phyloP scores from a whole-genome alignment of 2,113 vertebrate species.

The Australoheros scitulus region DNA sequence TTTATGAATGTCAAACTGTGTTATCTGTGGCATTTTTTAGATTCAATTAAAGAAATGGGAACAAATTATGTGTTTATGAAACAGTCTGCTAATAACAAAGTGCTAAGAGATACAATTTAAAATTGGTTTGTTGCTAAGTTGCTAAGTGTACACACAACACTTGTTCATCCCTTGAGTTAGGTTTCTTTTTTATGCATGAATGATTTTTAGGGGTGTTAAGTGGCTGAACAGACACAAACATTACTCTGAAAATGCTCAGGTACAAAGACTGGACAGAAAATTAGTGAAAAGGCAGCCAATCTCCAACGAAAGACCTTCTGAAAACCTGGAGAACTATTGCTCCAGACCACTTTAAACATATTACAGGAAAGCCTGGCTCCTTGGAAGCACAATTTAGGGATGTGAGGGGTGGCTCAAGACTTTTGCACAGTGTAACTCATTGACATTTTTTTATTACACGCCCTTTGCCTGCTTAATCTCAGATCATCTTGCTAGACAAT shows the following conservation, averaged over 20 bases:
- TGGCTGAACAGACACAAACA: neutral
- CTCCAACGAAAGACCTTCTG: neutral
- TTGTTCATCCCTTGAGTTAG: neutral
- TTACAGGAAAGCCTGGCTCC: neutral
- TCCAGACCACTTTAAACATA: neutral
- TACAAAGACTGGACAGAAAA: neutral
- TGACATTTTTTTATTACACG: neutral
- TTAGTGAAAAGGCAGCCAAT: neutral
- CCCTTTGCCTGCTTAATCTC: neutral
- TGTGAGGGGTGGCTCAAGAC: neutral
- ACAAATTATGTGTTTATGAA: too few relatives aligned
- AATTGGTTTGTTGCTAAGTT: too few relatives aligned
- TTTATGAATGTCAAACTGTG: neutral
- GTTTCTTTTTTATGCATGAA: neutral
- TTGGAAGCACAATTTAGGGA: too few relatives aligned
- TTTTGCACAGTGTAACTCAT: neutral
- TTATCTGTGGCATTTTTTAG: neutral
- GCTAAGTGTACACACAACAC: neutral
- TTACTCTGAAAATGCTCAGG: neutral
- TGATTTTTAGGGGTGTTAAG: neutral
- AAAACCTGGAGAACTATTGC: neutral
- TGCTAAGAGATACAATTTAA: too few relatives aligned
- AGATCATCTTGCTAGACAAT: neutral
- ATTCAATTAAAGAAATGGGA: neutral
- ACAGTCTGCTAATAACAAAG: too few relatives aligned